A percentile compares a stretch with the other conserved stretches of the same genome.
Evolutionary conservation across 53 echinoderm and acorn worm genomes (phyloP).

Genomic region (Stichopus horrens): DNA sequence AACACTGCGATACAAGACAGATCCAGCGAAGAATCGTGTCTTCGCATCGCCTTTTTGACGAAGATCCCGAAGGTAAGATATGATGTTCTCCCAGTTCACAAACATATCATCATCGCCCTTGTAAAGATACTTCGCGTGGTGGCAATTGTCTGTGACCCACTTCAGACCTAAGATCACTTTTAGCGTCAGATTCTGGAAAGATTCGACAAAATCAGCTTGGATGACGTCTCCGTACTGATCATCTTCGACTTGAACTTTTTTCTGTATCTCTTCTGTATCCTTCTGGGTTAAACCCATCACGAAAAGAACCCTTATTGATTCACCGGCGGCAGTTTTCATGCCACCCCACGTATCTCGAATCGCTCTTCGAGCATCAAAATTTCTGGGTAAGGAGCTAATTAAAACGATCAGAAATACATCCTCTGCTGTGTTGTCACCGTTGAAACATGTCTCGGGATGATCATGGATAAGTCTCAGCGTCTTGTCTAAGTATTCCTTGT

Average conservation of each 20-base stretch:
- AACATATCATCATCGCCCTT: conserved; percentile 99
- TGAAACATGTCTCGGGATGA: conserved; percentile 69
- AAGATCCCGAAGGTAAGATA: conserved; percentile 53
- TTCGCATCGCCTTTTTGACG: conserved; percentile 60
- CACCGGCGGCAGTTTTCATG: conserved; percentile 48
- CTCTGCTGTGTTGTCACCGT: conserved; percentile 56
- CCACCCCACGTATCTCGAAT: conserved; percentile 87
- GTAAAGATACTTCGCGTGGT: conserved; percentile 77
- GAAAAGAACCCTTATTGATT: conserved; percentile 65
- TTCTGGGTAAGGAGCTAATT: conserved; percentile 76
- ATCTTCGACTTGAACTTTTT: conserved; percentile 67
- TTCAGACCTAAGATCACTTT: conserved; percentile 80
- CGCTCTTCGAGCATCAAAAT: conserved; percentile 73
- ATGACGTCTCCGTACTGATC: conserved; percentile 76
- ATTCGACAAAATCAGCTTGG: conserved; percentile 71
- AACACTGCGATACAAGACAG: conserved; percentile 66
- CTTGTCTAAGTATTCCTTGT: conserved; percentile 60
- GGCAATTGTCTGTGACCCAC: conserved; percentile 76
- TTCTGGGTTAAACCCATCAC: conserved; percentile 77
- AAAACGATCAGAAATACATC: conserved; percentile 69
- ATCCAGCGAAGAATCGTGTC: conserved; percentile 68
- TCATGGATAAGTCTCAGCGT: conserved; percentile 66
- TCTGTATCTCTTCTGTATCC: conserved; percentile 73
- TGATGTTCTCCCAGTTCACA: conserved; percentile 82
- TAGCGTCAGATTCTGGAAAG: conserved; percentile 78